Evolutionary conservation across 1,140 invertebrate species (phyloP), one percentile per base, ranked within the genome.

Genomic region (Adoxophyes honmai): DNA sequence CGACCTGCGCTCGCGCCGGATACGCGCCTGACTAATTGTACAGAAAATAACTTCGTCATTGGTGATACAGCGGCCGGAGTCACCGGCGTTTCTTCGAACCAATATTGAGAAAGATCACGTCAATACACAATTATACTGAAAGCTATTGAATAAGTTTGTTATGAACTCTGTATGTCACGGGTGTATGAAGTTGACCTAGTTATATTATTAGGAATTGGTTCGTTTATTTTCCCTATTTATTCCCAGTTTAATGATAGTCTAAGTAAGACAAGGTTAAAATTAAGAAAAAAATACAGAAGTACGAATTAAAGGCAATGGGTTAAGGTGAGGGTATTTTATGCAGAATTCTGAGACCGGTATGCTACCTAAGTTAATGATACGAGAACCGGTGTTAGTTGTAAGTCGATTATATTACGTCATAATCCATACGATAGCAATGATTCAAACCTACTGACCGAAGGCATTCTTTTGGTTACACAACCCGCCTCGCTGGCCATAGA

Each of bases 11-110:
- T 53, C 64, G 73, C 72, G 76, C 69, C 84, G 81, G 81, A 85
- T 85, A 78, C 77, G 74, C 71, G 80, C 68, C 77, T 87, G 81
- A 87, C 84, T 87, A 87, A 87, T 82, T 70, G 73, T 72, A 82
- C 84, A 87, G 84, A 87, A 87, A 87, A 85, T 87, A 87, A 85
- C 84, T 81, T 78, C 73, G 78, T 83, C 80, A 84, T 79, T 71
- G 66, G 75, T 84, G 81, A 84, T 80, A 81, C 81, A 83, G 55
- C 65, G 69, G 62, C 64, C 72, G 69, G 70, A 74, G 83, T 85
- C 84, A 83, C 74, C 81, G 73, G 71, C 73, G 66, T 70, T 85
- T 87, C 84, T 81, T 64, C 59, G 81, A 87, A 87, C 61, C 74
- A 70, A 77, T 78, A 74, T 48, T 48, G 18, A 48, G 42, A 48